Evolutionary conservation across 2,888 invertebrate genomes (phyloP), one percentile per base, ranked within the genome.

Genomic region (Tuta absoluta): DNA sequence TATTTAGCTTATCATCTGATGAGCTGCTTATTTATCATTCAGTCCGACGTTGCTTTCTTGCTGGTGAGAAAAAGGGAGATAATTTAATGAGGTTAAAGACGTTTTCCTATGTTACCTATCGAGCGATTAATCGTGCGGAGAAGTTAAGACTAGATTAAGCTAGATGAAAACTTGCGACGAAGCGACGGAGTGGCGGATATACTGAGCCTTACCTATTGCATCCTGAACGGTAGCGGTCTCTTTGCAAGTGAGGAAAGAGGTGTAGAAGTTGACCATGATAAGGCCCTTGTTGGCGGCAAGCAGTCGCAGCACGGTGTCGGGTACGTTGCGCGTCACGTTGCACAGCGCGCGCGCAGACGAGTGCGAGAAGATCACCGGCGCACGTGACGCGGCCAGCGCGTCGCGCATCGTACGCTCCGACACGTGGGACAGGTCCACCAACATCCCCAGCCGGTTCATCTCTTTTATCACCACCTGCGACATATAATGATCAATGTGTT

Each of bases 381-480:
- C 96, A 76, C 94, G 94, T 38, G 95, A 95, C 67, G 94, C 94
- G 28, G 94, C 93, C 51, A 97, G 87, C 21, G 96, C 95, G 80
- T 96, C 96, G 59, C 94, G 92, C 97, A 97, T 97, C 28, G 96
- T 96, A 63, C 94, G 93, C 93, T 90, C 91, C 7, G 96, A 96
- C 63, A 96, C 96, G 86, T 97, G 96, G 8, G 95, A 95, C 72
- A 96, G 86, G 83, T 97, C 97, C 69, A 97, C 95, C 83, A 97
- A 93, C 96, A 97, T 97, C 28, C 97, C 97, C 67, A 97, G 92
- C 2, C 97, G 94, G 89, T 97, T 97, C 97, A 97, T 97, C 90
- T 97, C 97, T 75, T 94, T 94, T 69, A 97, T 94, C 74, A 97
- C 94, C 77, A 94, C 94, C 95, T 95, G 89, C 19, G 11, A 41